Conservation (phyloP, 2,888 invertebrate species). For the Aromia moschata region DNA sequence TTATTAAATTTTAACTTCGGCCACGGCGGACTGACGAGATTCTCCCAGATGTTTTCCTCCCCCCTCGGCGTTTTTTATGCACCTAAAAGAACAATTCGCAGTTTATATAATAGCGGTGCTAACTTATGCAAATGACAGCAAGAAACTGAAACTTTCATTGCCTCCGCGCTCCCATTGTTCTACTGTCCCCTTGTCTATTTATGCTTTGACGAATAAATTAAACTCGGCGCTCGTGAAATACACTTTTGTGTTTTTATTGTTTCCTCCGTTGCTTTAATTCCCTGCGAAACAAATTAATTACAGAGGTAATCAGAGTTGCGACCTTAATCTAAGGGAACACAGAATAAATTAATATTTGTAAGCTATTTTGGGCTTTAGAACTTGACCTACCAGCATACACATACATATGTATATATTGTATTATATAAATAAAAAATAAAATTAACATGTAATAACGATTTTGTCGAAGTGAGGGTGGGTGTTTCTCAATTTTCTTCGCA, state of each 20-base stretch:
- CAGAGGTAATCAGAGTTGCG: neutral
- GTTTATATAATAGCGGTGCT: constrained; percentile 29
- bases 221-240: neutral
- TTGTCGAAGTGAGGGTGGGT: too few species aligned
- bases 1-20: constrained; percentile 41
- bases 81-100: constrained; percentile 22
- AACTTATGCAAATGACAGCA: constrained; percentile 33
- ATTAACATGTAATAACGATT: too few species aligned
- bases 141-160: constrained; percentile 27
- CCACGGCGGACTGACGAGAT: constrained; percentile 3
- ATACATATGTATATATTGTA: too few species aligned
- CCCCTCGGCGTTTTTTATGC: constrained; percentile 22
- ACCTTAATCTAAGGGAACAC: too few species aligned
- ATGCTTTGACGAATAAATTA: constrained; percentile 5
- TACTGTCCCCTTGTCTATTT: constrained; percentile 7
- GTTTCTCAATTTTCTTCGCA: too few species aligned
- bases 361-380: too few species aligned
- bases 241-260: neutral
- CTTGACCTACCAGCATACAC: too few species aligned
- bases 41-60: constrained; percentile 18
- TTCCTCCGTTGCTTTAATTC: neutral
- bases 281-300: neutral
- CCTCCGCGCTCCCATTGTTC: constrained; percentile 9
- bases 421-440: too few species aligned
- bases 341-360: too few species aligned